A percentile compares a stretch with the other conserved stretches of the same genome.
phyloP scores from a whole-genome alignment of 2,888 invertebrate species.

The Tetramorium bicarinatum region DNA sequence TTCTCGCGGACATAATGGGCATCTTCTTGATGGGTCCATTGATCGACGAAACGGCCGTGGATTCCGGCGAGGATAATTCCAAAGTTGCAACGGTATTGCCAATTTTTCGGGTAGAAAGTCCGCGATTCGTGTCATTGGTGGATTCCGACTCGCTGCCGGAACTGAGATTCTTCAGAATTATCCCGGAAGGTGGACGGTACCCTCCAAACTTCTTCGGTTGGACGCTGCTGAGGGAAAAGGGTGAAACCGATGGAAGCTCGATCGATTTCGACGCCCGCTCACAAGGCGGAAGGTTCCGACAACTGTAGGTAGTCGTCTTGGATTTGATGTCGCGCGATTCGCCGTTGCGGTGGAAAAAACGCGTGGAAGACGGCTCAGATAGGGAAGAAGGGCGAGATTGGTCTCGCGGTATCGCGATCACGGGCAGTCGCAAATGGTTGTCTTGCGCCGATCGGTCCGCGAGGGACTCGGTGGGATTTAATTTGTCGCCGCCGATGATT shows the following conservation, averaged over 20 bases:
- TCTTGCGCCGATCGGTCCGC: constrained; percentile 8
- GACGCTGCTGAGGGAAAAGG: constrained; percentile 23
- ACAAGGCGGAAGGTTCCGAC: constrained; percentile 18
- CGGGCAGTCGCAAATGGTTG: background rate
- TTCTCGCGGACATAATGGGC: constrained; percentile 49
- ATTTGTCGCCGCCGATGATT: constrained; percentile 12
- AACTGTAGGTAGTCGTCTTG: background rate
- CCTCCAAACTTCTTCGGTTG: constrained; percentile 64
- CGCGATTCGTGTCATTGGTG: background rate
- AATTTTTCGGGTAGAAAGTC: constrained; percentile 2
- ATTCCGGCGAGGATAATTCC: constrained; percentile 34
- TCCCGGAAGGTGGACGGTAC: constrained; percentile 60
- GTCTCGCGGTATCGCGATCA: constrained; percentile 2
- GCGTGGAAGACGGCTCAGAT: constrained; percentile 32
- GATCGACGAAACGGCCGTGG: background rate
- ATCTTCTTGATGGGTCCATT: constrained; percentile 33
- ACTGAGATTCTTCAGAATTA: constrained; percentile 73
- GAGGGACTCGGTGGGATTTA: background rate
- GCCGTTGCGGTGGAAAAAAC: background rate
- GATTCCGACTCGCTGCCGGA: constrained; percentile 74
- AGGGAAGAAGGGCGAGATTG: background rate
- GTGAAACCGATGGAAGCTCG: constrained; percentile 30
- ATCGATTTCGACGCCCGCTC: background rate
- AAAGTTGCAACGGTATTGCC: background rate
- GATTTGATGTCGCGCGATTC: background rate